Evolutionary conservation across 2,797 vertebrate genomes (phyloP), one percentile per base, ranked within the genome.

Genomic region (Erethizon dorsatum): DNA sequence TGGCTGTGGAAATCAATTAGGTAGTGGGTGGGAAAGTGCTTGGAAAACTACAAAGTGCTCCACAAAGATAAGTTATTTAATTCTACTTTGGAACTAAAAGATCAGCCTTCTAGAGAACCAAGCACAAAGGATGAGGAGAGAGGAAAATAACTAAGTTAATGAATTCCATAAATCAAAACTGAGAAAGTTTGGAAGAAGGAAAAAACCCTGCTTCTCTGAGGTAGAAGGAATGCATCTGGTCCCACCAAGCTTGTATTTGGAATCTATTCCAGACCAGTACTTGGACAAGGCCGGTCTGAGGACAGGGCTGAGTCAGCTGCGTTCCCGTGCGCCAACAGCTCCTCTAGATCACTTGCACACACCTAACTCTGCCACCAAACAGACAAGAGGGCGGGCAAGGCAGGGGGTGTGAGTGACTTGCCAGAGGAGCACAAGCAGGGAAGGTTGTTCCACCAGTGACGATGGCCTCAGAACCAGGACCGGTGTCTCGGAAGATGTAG

Each of bases 131-230:
- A 96, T 69, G 57, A 90, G 88, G 95, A 95, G 50, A 83, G 75
- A 95, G 33, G 83, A 86, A 92, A 96, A 97, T 79, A 94, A 95
- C 71, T 77, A 75, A 96, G 52, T 92, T 93, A 97, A 97, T 95
- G 83, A 95, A 95, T 56, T 96, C 59, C 65, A 97, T 97, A 97
- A 97, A 96, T 97, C 95, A 97, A 97, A 97, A 80, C 65, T n/a
- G 78, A 95, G 67, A 92, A 95, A 96, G 65, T 86, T 79, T 94
- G 12, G 82, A 90, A 90, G 73, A 94, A 90, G 13, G 45, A 63
- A 50, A 73, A 69, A 69, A n/a, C 54, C 73, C 37, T 89, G 17
- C 17, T 91, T 96, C 28, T 91, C 24, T 75, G 54, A 89, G 69
- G 61, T 54, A 71, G 61, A 96, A 69, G 54, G 31, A 73, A 83